A percentile compares a stretch with the other conserved stretches of the same genome.
Evolutionary conservation across 2,113 vertebrate species (phyloP).

Genomic region (Daboia siamensis): DNA sequence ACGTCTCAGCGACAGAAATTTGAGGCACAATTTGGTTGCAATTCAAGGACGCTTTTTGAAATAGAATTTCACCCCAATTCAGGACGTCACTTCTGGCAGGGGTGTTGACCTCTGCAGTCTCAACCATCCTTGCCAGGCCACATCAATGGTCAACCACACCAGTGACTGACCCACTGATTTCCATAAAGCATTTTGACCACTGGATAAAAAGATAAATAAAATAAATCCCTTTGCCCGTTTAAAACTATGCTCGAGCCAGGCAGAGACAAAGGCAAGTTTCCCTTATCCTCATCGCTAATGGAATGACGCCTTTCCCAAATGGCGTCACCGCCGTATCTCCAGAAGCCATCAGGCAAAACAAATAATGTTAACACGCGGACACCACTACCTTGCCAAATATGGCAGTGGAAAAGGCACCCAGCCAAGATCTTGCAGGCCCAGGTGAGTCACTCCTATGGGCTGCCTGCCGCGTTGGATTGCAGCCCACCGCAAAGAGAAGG

Average conservation of each 20-base stretch:
- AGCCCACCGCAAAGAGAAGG: background rate
- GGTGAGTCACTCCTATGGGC: conserved; percentile 39
- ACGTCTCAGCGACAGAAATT: too few species aligned
- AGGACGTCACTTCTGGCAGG: too few species aligned
- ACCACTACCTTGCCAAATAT: conserved; percentile 43
- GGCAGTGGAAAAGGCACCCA: conserved; percentile 1
- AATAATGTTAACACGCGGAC: background rate
- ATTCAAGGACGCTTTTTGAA: too few species aligned
- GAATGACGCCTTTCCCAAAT: fast-evolving
- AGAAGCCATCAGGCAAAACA: background rate
- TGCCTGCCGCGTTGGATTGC: background rate
- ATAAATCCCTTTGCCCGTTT: background rate
- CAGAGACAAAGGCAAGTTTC: background rate
- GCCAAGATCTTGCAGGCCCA: background rate
- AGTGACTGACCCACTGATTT: background rate
- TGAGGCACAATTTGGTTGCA: too few species aligned
- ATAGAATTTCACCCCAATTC: too few species aligned
- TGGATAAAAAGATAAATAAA: background rate
- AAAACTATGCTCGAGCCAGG: background rate
- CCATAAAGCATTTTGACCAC: background rate
- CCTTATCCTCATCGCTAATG: background rate
- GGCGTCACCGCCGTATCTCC: conserved; percentile 27
- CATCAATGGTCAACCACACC: background rate
- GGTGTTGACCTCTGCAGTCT: too few species aligned
- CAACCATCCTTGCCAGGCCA: background rate